Evolutionary conservation across 2,888 invertebrate species (phyloP).

Genomic region (Archaeoteleia sp.): DNA sequence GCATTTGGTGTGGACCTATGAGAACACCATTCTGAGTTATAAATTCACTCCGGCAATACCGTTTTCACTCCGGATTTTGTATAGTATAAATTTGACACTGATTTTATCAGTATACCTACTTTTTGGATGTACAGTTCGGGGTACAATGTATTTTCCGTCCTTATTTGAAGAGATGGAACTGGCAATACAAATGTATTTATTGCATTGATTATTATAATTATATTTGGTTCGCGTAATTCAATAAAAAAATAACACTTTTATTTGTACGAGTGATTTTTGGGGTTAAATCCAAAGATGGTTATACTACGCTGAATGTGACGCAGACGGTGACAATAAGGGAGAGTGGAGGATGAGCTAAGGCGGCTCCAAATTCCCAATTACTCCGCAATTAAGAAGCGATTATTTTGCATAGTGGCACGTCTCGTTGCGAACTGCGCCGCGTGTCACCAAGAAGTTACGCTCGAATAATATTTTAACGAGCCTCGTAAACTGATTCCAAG

Average conservation of each 20-base stretch:
- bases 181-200: no score
- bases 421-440: slow-evolving; percentile 65
- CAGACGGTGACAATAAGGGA: slow-evolving; percentile 61
- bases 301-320: slow-evolving; percentile 60
- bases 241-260: slow-evolving; percentile 31
- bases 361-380: slow-evolving; percentile 70
- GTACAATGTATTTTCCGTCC: no score
- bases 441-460: slow-evolving; percentile 73
- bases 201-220: no score
- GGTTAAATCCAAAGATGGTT: slow-evolving; percentile 61
- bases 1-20: no score
- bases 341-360: slow-evolving; percentile 37
- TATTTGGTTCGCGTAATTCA: no score
- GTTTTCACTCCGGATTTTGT: no score
- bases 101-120: no score
- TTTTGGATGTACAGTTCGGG: no score
- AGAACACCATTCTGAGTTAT: no score
- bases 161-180: no score
- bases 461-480: slow-evolving; percentile 74
- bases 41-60: no score
- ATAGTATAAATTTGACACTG: no score
- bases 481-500: slow-evolving; percentile 72
- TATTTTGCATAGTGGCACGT: slow-evolving; percentile 72
- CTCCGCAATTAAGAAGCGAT: slow-evolving; percentile 74
- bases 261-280: slow-evolving; percentile 32